These are phyloP conservation scores for Vulpes ferrilata DNA, from an alignment of 2,113 vertebrate species.

Conservation along the genomic window DNA sequence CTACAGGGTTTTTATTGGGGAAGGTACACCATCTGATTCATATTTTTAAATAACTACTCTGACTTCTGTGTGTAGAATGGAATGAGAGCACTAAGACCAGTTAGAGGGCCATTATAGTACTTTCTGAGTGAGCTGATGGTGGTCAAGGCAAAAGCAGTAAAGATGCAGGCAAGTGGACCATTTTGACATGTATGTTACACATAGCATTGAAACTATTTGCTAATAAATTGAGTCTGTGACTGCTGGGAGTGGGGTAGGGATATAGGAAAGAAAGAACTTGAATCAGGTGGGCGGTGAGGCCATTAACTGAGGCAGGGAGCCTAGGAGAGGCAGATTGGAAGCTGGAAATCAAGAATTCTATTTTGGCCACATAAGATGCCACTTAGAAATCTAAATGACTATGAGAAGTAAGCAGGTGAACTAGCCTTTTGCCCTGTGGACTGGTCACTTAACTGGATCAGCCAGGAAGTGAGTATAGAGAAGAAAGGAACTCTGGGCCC, in stretches of 20 bases:
- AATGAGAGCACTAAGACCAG: not conserved
- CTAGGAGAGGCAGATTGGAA: not conserved
- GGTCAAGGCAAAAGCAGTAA: not conserved
- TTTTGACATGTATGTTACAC: not conserved
- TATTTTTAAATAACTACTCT: not conserved
- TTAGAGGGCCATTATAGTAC: not conserved
- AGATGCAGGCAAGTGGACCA: not conserved
- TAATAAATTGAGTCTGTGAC: not conserved
- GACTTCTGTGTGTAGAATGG: not conserved
- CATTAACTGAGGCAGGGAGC: not conserved
- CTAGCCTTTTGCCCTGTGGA: not conserved
- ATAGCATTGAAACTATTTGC: no score
- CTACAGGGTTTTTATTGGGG: not conserved
- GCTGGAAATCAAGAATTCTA: not conserved
- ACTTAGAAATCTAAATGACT: not conserved
- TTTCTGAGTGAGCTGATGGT: not conserved
- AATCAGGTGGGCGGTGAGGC: not conserved
- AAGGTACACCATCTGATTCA: not conserved
- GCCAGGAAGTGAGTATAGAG: not conserved
- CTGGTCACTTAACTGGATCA: not conserved
- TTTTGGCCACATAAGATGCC: not conserved
- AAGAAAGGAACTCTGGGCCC: not conserved
- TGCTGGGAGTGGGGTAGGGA: no score
- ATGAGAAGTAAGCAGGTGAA: no score
- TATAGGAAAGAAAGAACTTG: not conserved